A percentile compares a stretch with the other conserved stretches of the same genome.
Conservation (phyloP, 2,113 vertebrate genomes). For the Dasypus novemcinctus region DNA sequence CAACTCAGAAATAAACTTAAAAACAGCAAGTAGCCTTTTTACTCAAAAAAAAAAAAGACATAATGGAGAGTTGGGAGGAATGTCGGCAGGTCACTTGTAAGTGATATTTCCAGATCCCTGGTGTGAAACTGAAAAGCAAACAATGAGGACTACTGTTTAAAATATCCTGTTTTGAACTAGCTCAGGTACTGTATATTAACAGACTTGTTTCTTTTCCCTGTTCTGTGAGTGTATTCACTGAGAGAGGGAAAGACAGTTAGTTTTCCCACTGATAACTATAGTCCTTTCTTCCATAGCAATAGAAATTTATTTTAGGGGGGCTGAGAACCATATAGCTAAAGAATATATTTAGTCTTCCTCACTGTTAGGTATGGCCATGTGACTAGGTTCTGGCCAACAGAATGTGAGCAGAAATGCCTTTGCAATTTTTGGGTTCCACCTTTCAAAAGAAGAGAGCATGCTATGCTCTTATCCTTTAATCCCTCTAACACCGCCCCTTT, state of each 20-base stretch:
- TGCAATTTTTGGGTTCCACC: background rate
- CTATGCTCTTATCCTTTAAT: background rate
- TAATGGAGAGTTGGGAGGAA: background rate
- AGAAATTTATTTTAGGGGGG: background rate
- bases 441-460: background rate
- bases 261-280: background rate
- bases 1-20: too few relatives aligned
- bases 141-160: background rate
- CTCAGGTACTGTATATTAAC: background rate
- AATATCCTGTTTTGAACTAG: background rate
- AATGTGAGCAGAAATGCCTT: background rate
- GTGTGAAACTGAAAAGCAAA: background rate
- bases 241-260: background rate
- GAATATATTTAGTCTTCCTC: background rate
- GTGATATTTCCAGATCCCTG: background rate
- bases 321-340: background rate
- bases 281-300: background rate
- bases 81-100: background rate
- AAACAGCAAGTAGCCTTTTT: too few relatives aligned
- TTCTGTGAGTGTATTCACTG: background rate
- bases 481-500: background rate
- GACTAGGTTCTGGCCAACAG: background rate
- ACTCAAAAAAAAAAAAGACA: too few relatives aligned
- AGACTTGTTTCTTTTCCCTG: background rate
- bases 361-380: background rate